Conservation (phyloP, 2,888 invertebrate species). For the Melanargia galathea region DNA sequence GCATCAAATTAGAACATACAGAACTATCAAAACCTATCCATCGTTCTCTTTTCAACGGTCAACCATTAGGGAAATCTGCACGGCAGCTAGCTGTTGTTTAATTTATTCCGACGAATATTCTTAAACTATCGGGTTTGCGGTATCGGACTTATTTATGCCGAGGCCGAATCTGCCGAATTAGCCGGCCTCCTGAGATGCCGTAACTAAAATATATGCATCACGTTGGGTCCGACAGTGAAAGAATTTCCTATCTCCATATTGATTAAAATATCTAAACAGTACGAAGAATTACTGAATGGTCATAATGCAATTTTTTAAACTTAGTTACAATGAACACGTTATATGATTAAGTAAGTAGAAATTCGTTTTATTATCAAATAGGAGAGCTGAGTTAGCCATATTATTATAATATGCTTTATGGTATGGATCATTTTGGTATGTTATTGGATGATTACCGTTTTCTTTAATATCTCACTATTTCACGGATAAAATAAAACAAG, state of each 20-base stretch:
- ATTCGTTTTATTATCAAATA: no score
- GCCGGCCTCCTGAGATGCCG: slow-evolving; percentile 43
- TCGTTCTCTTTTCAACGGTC: slow-evolving; percentile 48
- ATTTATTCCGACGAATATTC: slow-evolving; percentile 81
- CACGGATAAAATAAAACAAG: no score
- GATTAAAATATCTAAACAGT: neutral
- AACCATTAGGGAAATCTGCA: slow-evolving; percentile 82
- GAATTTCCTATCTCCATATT: slow-evolving; percentile 8
- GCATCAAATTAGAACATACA: no score
- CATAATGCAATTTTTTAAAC: no score
- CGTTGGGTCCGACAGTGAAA: slow-evolving; percentile 2
- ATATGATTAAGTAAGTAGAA: no score
- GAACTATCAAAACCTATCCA: slow-evolving; percentile 52
- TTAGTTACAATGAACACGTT: no score
- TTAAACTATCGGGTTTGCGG: slow-evolving; percentile 81
- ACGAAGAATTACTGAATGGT: no score
- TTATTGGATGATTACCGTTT: no score
- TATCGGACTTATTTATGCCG: slow-evolving; percentile 71
- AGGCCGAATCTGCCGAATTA: slow-evolving; percentile 45
- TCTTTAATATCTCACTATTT: no score
- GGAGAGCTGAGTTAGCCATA: no score
- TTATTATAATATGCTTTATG: no score
- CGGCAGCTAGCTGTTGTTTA: slow-evolving; percentile 70
- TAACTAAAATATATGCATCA: slow-evolving; percentile 36
- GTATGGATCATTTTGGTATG: no score